Percentiles rank a stretch among this genome's conserved stretches.
phyloP scores from a whole-genome alignment of 2,888 invertebrate species.

The Agrotis ipsilon region DNA sequence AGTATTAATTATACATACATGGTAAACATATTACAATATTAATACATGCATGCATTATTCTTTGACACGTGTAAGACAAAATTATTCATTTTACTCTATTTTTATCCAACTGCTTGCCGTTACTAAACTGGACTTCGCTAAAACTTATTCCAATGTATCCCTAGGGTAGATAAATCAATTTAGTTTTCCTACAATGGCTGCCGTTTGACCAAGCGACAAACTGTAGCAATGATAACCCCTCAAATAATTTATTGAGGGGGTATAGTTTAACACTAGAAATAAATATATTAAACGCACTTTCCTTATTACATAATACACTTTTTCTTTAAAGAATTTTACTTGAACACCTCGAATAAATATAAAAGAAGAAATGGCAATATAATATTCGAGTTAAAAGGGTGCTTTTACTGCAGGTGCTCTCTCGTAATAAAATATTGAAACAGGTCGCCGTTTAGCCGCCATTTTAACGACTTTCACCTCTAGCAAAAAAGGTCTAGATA shows the following conservation, averaged over 20 bases:
- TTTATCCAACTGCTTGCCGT: neutral
- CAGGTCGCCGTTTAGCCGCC: neutral
- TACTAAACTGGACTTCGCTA: neutral
- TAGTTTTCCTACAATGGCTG: slow-evolving; percentile 10
- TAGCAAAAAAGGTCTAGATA: slow-evolving; percentile 6
- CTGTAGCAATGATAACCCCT: slow-evolving; percentile 3
- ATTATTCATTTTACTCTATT: slow-evolving; percentile 1
- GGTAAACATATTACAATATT: slow-evolving; percentile 13
- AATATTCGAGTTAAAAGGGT: too few relatives aligned
- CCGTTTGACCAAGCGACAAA: slow-evolving; percentile 10
- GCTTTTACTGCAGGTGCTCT: neutral
- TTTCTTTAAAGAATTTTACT: neutral
- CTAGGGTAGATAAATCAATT: slow-evolving; percentile 41
- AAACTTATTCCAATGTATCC: slow-evolving; percentile 16
- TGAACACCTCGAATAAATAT: neutral
- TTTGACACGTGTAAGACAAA: slow-evolving; percentile 4
- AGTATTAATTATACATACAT: slow-evolving; percentile 13
- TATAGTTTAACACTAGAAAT: slow-evolving; percentile 6
- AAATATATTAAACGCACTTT: slow-evolving; percentile 12
- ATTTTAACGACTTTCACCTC: slow-evolving; percentile 28
- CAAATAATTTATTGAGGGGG: slow-evolving; percentile 5
- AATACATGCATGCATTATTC: slow-evolving; percentile 1
- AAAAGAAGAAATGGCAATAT: neutral
- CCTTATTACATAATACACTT: neutral
- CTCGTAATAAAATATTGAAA: neutral